Conservation (phyloP, 2,797 vertebrate genomes). For the Ptychobarbus kaznakovi region DNA sequence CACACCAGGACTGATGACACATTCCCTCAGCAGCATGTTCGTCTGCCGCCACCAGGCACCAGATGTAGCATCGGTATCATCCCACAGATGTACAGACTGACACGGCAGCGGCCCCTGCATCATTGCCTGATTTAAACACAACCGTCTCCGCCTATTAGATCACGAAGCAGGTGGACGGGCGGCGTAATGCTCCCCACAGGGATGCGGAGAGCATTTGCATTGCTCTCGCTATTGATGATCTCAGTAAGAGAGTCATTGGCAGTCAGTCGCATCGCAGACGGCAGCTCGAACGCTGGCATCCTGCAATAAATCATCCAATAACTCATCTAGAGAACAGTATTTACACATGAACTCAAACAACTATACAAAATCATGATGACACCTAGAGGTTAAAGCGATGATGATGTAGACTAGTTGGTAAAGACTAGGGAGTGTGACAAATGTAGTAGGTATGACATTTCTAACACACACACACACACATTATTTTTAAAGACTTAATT, state of each 20-base stretch:
- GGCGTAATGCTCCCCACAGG: not conserved
- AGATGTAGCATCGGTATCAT: conserved; percentile 49
- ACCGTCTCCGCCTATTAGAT: conserved; percentile 35
- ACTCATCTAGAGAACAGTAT: not conserved
- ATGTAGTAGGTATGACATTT: not conserved
- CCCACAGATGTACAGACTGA: conserved; percentile 42
- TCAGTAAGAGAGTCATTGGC: conserved; percentile 25
- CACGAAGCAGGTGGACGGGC: conserved; percentile 25
- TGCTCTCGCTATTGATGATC: conserved; percentile 16
- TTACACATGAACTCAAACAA: not conserved
- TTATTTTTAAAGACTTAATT: too few species aligned
- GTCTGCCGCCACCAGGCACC: conserved; percentile 10
- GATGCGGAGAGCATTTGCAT: conserved; percentile 8
- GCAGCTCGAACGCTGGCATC: not conserved
- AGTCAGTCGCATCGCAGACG: conserved; percentile 22
- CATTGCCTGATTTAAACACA: conserved; percentile 28
- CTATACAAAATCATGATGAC: not conserved
- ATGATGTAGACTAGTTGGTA: not conserved
- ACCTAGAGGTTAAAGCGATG: not conserved
- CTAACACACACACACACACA: too few species aligned
- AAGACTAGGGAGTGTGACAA: not conserved
- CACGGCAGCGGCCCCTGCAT: conserved; percentile 5
- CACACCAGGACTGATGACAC: conserved; percentile 19
- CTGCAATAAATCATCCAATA: not conserved
- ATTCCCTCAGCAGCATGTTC: not conserved